These are phyloP conservation scores for Bradypus variegatus DNA, from an alignment of 2,797 vertebrate genomes.

Conservation along the genomic window DNA sequence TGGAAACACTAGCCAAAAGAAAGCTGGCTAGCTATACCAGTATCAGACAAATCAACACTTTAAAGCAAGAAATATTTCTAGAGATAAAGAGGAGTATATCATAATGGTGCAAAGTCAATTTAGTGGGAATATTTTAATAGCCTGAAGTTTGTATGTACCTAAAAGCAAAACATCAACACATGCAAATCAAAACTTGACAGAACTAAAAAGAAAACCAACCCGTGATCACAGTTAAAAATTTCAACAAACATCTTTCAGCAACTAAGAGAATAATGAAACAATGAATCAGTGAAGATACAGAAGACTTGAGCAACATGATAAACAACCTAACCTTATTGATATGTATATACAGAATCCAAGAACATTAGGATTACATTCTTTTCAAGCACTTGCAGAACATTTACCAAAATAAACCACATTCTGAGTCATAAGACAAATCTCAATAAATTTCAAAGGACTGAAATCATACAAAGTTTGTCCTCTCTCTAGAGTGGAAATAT, in stretches of 20 bases:
- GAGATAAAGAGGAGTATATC: slow-evolving; percentile 23
- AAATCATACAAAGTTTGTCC: neutral
- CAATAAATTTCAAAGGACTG: slow-evolving; percentile 20
- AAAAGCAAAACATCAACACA: slow-evolving; percentile 33
- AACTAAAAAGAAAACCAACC: slow-evolving; percentile 27
- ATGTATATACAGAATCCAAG: neutral
- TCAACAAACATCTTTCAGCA: slow-evolving; percentile 30
- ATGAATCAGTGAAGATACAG: slow-evolving; percentile 31
- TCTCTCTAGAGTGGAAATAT: slow-evolving; percentile 32
- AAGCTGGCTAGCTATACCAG: neutral
- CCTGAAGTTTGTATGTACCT: slow-evolving; percentile 5
- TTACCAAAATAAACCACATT: slow-evolving; percentile 36
- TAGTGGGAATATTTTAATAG: slow-evolving; percentile 24
- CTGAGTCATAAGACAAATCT: neutral
- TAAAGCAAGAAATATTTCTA: neutral
- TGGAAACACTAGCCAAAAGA: neutral
- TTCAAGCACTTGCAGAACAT: neutral
- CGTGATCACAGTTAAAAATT: slow-evolving; percentile 3
- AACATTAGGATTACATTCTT: neutral
- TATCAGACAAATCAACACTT: neutral
- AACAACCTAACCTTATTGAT: slow-evolving; percentile 17
- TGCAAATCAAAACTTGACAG: neutral
- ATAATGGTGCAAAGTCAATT: slow-evolving; percentile 13
- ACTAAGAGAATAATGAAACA: slow-evolving; percentile 20
- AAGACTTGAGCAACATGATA: slow-evolving; percentile 9